A percentile compares a stretch with the other conserved stretches of the same genome.
These are phyloP conservation scores for Pedetes capensis DNA, from an alignment of 2,113 vertebrate species.

Conservation along the genomic window DNA sequence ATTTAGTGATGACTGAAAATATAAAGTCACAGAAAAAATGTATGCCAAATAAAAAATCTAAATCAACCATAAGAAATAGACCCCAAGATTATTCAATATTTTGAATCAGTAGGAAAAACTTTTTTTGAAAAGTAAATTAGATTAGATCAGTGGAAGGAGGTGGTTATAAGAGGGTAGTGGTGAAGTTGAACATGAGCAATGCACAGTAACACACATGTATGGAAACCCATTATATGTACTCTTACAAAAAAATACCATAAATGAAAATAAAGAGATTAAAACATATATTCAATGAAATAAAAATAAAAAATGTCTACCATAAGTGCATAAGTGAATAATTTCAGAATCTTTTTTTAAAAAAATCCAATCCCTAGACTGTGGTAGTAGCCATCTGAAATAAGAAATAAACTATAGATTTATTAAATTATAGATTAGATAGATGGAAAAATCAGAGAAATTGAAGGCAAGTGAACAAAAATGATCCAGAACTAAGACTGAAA, in stretches of 20 bases:
- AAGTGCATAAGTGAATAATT: neutral
- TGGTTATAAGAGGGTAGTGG: too few relatives aligned
- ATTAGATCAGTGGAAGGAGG: too few relatives aligned
- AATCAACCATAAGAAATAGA: neutral
- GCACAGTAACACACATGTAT: too few relatives aligned
- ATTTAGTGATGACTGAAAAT: neutral
- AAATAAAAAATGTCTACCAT: neutral
- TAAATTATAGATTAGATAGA: neutral
- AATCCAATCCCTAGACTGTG: neutral
- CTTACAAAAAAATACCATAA: too few relatives aligned
- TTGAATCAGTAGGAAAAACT: neutral
- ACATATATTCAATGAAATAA: too few relatives aligned
- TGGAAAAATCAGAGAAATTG: neutral
- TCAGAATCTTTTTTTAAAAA: neutral
- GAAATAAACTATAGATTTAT: neutral
- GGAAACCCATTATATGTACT: too few relatives aligned
- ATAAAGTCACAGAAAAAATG: neutral
- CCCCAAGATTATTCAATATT: neutral
- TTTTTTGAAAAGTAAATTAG: neutral
- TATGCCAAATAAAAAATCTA: neutral
- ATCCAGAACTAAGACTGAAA: neutral
- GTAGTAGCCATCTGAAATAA: neutral
- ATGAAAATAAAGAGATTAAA: too few relatives aligned
- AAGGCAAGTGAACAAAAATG: neutral
- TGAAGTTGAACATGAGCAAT: too few relatives aligned